A percentile compares a stretch with the other conserved stretches of the same genome.
Conservation (phyloP, 2,113 vertebrate species). For the Callocephalon fimbriatum region DNA sequence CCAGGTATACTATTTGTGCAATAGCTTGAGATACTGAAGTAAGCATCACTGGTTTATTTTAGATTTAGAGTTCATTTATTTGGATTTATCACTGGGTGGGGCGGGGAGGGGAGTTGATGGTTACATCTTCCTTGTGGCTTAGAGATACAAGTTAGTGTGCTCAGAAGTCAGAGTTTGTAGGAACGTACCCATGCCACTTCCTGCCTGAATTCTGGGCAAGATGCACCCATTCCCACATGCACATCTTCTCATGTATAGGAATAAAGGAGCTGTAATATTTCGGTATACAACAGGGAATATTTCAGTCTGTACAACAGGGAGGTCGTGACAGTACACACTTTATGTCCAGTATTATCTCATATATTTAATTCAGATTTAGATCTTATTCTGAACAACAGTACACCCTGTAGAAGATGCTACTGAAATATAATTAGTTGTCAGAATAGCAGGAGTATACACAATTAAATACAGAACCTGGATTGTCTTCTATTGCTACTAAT, state of each 20-base stretch:
- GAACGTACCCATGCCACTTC: not conserved
- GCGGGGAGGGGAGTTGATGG: accelerated
- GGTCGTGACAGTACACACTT: not conserved
- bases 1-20: not conserved
- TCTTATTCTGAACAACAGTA: not conserved
- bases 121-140: not conserved
- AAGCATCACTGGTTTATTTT: not conserved
- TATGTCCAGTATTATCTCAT: not conserved
- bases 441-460: not conserved
- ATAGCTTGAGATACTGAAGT: not conserved
- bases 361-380: not conserved
- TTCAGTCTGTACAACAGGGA: not conserved
- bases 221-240: not conserved
- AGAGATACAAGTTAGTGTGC: not conserved
- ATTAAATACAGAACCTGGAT: not conserved
- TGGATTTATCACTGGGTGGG: not conserved
- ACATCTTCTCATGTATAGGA: not conserved
- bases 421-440: not conserved
- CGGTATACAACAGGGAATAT: not conserved
- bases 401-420: not conserved
- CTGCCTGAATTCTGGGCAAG: not conserved
- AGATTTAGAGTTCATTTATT: not conserved
- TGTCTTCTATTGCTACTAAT: not conserved
- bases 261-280: not conserved
- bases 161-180: not conserved